Evolutionary conservation across 2,113 vertebrate genomes (phyloP).

Genomic region (zebrafish (Danio rerio)): DNA sequence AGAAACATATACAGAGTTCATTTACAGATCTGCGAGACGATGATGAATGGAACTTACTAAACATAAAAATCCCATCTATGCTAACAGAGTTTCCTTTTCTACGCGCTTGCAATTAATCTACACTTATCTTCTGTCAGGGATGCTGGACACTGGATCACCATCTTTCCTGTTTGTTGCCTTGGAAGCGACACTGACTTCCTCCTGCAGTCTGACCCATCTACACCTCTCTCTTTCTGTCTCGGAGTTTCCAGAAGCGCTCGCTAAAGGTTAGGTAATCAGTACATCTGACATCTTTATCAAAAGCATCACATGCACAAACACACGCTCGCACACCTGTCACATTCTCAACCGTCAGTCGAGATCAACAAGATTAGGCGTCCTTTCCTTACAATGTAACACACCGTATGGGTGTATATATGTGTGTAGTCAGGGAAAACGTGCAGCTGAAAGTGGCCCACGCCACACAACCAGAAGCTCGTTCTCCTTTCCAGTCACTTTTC

Average conservation of each 20-base stretch:
- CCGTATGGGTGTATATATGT: constrained; percentile 43
- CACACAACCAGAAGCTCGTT: constrained; percentile 28
- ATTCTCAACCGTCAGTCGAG: constrained; percentile 26
- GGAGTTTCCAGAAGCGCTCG: constrained; percentile 63
- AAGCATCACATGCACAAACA: constrained; percentile 44
- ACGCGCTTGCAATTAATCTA: no score
- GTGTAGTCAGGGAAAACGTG: constrained; percentile 49
- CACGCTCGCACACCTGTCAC: constrained; percentile 44
- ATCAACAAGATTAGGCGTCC: constrained; percentile 46
- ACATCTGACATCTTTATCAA: constrained; percentile 72
- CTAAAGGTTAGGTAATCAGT: constrained; percentile 72
- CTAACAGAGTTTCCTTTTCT: no score
- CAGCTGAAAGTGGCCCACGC: constrained; percentile 40
- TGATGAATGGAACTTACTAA: no score
- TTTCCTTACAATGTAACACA: not conserved
- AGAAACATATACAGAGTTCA: no score
- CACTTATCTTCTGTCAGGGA: no score
- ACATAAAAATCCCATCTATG: no score
- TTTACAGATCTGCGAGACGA: no score
- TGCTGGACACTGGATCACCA: no score
- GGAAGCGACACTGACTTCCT: constrained; percentile 13
- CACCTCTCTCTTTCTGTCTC: constrained; percentile 55
- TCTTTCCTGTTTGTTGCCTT: not conserved
- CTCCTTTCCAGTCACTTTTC: constrained; percentile 49
- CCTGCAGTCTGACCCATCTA: constrained; percentile 6